Base-by-base conservation (phyloP, 2,888 invertebrate genomes). In the Conchocele bisecta region DNA sequence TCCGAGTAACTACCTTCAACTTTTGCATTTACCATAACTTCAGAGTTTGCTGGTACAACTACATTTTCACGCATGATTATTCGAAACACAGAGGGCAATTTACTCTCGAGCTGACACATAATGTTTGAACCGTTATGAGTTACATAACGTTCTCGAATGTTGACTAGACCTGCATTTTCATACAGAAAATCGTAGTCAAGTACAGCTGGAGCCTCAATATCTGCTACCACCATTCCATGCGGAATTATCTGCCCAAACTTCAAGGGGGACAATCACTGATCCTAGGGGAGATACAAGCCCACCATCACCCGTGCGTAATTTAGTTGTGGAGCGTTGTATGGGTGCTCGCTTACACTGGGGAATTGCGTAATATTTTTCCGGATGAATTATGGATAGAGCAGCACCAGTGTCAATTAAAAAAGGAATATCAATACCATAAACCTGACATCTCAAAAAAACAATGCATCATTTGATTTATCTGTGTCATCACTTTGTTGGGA, bases 321-420 rank as follows among this genome's bases (percentile, higher is more conserved):
- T 42, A 9, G 22, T 42, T 42, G 6, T 6, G n/a, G 7, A 42
- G 7, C 17, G 42, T 22, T 42, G 17, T 9, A 42, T 9, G 22
- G 42, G 42, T n/a, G 42, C 17, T 42, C 42, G n/a, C 6, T 42
- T 6, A n/a, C n/a, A 20, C 6, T 42, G 17, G 7, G 42, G 42
- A 9, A 42, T 42, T 6, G 9, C 42, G n/a, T 42, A 42, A 42
- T 42, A 42, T 22, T 42, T 42, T 6, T 42, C 42, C 6, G 42
- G 42, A 22, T 42, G 42, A 9, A 42, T n/a, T 42, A 42, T 42
- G 6, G 42, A 42, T 6, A 42, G 9, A 6, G 42, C 22, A 42
- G 42, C 42, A 42, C 42, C 42, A 9, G 42, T 42, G n/a, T 42
- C 42, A 9, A 42, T 22, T 42, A 42, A 42, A n/a, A 6, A 42